These are phyloP conservation scores for Yponomeuta evonymella DNA, from an alignment of 2,888 invertebrate genomes.

Conservation along the genomic window DNA sequence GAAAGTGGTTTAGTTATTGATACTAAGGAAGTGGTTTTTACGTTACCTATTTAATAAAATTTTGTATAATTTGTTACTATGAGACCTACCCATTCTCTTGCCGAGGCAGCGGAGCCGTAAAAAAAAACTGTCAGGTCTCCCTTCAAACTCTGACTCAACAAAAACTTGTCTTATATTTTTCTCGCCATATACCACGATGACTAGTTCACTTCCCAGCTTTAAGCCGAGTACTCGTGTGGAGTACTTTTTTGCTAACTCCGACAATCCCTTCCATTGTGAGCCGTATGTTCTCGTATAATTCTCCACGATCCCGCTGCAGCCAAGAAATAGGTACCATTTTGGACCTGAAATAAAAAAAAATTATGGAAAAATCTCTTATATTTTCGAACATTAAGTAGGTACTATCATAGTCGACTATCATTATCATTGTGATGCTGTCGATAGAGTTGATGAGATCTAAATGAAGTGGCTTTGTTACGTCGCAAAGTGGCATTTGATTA, in stretches of 20 bases:
- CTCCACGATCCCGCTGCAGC: constrained; percentile 44
- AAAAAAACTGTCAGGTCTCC: constrained; percentile 83
- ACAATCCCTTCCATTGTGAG: constrained; percentile 77
- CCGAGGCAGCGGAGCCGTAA: constrained; percentile 80
- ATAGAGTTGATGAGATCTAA: too few relatives aligned
- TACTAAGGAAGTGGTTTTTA: too few relatives aligned
- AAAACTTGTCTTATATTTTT: constrained; percentile 79
- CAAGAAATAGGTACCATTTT: constrained; percentile 59
- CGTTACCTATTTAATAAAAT: too few relatives aligned
- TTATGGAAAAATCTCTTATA: not conserved
- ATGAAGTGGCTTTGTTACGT: too few relatives aligned
- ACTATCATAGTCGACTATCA: too few relatives aligned
- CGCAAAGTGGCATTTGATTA: too few relatives aligned
- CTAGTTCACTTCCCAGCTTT: constrained; percentile 77
- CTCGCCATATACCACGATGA: constrained; percentile 78
- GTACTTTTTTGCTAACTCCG: constrained; percentile 73
- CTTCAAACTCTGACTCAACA: constrained; percentile 79
- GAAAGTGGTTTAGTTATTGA: too few relatives aligned
- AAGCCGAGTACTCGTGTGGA: constrained; percentile 80
- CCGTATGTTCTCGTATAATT: constrained; percentile 42
- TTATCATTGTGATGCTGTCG: too few relatives aligned
- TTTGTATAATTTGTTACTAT: too few relatives aligned
- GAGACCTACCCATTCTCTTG: constrained; percentile 74
- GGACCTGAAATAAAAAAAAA: constrained; percentile 47
- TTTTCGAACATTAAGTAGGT: not conserved